Conservation (phyloP, 1,140 invertebrate genomes). For the Laupala kohalensis region DNA sequence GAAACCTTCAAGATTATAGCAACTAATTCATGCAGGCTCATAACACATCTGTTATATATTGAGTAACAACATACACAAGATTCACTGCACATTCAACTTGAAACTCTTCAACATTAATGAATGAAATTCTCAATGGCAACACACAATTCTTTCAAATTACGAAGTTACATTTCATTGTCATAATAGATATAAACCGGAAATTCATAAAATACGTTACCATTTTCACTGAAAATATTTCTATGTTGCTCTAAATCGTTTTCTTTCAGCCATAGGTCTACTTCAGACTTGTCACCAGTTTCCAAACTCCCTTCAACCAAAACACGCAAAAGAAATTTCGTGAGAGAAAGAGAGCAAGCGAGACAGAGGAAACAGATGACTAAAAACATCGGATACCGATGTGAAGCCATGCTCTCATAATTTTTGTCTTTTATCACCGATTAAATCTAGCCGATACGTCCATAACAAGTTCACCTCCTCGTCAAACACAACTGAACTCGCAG, state of each 20-base stretch:
- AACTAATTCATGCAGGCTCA: too few species aligned
- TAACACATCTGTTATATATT: too few species aligned
- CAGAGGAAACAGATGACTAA: constrained; percentile 4
- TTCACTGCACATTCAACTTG: too few species aligned
- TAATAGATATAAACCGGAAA: not conserved
- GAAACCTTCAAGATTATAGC: too few species aligned
- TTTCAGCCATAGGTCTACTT: constrained; percentile 56
- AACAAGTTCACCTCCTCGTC: not conserved
- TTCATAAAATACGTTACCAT: constrained; percentile 35
- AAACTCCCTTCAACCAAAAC: constrained; percentile 10
- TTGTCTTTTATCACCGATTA: not conserved
- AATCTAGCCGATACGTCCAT: not conserved
- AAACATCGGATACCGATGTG: constrained; percentile 3
- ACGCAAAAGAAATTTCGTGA: constrained; percentile 13
- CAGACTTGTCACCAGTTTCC: constrained; percentile 35
- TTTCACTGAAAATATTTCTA: constrained; percentile 48
- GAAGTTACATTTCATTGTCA: too few species aligned
- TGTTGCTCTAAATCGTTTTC: constrained; percentile 52
- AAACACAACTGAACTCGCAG: not conserved
- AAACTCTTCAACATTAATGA: too few species aligned
- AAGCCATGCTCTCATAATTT: constrained; percentile 10
- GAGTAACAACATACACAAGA: too few species aligned
- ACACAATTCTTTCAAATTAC: too few species aligned
- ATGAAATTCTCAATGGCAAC: too few species aligned
- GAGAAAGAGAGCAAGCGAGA: constrained; percentile 7